phyloP scores from a whole-genome alignment of 2,888 invertebrate species.

The Epiblema foenella region DNA sequence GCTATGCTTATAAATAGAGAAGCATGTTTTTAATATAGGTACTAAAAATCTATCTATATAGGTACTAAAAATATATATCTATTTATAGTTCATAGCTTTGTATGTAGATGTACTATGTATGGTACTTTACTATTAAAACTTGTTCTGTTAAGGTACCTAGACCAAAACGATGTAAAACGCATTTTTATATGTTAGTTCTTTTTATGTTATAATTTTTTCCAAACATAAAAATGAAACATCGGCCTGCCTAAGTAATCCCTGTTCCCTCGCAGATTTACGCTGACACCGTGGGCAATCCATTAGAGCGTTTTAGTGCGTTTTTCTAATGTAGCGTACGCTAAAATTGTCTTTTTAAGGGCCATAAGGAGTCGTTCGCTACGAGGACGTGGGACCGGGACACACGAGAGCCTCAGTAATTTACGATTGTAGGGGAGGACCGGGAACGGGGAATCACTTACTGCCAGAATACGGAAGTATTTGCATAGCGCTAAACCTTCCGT shows the following conservation, averaged over 20 bases:
- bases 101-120: too few species aligned
- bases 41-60: too few species aligned
- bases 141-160: too few species aligned
- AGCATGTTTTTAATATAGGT: background rate
- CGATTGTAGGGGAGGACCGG: constrained; percentile 49
- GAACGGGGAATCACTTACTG: constrained; percentile 42
- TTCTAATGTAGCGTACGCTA: constrained; percentile 60
- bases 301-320: constrained; percentile 56
- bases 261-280: constrained; percentile 54
- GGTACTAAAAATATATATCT: too few species aligned
- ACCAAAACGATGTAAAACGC: background rate
- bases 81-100: too few species aligned
- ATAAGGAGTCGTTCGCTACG: constrained; percentile 53
- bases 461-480: constrained; percentile 38
- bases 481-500: constrained; percentile 36
- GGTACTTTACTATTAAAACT: too few species aligned
- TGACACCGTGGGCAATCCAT: constrained; percentile 55
- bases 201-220: background rate
- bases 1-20: background rate
- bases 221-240: constrained; percentile 37
- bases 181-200: background rate
- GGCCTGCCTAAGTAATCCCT: constrained; percentile 43
- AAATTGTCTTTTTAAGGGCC: constrained; percentile 61
- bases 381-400: constrained; percentile 50
- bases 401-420: constrained; percentile 61